Evolutionary conservation across 2,113 vertebrate species (phyloP), one percentile per base, ranked within the genome.

Genomic region (Oncorhynchus nerka): DNA sequence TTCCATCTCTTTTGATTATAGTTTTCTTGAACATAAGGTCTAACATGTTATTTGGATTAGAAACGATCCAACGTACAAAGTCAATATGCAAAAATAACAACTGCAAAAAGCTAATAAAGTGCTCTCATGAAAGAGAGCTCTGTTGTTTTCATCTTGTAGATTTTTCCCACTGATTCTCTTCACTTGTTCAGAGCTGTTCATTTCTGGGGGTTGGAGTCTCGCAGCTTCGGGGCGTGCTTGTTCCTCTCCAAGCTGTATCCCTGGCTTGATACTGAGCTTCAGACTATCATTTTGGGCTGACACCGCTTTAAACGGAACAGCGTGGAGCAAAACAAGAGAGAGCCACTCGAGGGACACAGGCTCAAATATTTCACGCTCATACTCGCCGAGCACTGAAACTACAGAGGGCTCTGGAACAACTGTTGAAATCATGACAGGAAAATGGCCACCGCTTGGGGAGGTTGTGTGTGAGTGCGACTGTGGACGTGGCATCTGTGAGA

Each of bases 271-370:
- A 93, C 88, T 74, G 82, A 84, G 90, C 88, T 90, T 89, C 89
- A 90, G 87, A 91, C 89, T 84, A 90, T 90, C 89, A 92, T 92
- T 93, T 91, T 84, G 90, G 87, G 75, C 89, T 89, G 90, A 91
- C 91, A 90, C 81, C 19, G 85, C 83, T 91, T 91, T 86, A 82
- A 90, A 93, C 86, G 86, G 85, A 84, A 70, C 91, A 92, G 85
- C 85, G 80, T 78, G 74, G 68, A 83, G 13, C 15, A 81, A 61
- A 71, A 78, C 66, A 45, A 45, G 39, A 80, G 84, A 12, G 83
- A 85, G 88, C 66, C 70, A 86, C 89, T 85, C 88, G 77, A 87
- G 90, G 85, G 91, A 92, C 83, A 82, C 84, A 45, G 83, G 86
- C 89, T 92, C 90, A 89, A 86, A 90, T 89, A 92, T 89, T 91